These are phyloP conservation scores for Sebastiscus tertius DNA, from an alignment of 2,797 vertebrate species.

Conservation along the genomic window DNA sequence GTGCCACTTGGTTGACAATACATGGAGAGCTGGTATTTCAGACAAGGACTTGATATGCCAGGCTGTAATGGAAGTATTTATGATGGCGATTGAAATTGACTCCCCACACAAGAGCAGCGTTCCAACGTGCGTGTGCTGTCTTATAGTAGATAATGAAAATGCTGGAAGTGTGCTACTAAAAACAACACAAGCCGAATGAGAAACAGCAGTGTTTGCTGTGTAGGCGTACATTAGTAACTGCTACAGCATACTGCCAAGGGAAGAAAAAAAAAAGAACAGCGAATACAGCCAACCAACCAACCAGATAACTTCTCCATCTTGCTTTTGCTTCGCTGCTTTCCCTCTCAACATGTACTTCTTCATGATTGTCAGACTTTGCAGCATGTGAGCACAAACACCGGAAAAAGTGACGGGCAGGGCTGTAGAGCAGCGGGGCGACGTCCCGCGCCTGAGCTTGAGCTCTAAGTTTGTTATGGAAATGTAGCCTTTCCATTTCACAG, in stretches of 20 bases:
- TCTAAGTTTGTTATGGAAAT: slow-evolving; percentile 29
- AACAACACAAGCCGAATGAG: slow-evolving; percentile 54
- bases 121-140: slow-evolving; percentile 40
- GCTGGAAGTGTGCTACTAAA: slow-evolving; percentile 47
- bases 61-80: slow-evolving; percentile 60
- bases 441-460: not conserved
- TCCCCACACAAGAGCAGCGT: slow-evolving; percentile 36
- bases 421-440: not conserved
- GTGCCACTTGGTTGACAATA: slow-evolving; percentile 72
- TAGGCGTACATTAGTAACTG: slow-evolving; percentile 66
- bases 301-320: slow-evolving; percentile 18
- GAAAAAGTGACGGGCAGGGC: not conserved
- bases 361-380: slow-evolving; percentile 13
- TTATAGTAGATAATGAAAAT: slow-evolving; percentile 61
- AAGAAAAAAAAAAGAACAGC: slow-evolving; percentile 7
- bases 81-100: slow-evolving; percentile 59
- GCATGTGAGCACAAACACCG: not conserved
- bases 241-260: slow-evolving; percentile 43
- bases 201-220: slow-evolving; percentile 51
- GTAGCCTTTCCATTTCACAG: slow-evolving; percentile 19
- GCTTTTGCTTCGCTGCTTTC: slow-evolving; percentile 10
- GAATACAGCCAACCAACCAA: slow-evolving; percentile 26
- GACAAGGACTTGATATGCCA: slow-evolving; percentile 63
- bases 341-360: slow-evolving; percentile 1
- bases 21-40: slow-evolving; percentile 67